A percentile compares a stretch with the other conserved stretches of the same genome.
These are phyloP conservation scores for Benitochromis conjunctus DNA, from an alignment of 2,113 vertebrate genomes.

Conservation along the genomic window DNA sequence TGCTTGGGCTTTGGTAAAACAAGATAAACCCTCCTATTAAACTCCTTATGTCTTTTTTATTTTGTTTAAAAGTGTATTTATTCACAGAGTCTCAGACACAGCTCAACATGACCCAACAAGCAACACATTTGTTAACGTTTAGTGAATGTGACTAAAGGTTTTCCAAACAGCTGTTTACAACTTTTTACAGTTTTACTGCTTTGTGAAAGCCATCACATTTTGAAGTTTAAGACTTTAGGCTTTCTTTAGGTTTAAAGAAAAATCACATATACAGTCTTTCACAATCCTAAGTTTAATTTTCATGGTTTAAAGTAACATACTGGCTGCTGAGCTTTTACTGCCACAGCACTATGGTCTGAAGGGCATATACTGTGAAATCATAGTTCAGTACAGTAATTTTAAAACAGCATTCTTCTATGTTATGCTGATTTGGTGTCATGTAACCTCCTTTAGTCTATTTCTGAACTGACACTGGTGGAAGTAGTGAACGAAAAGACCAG, in stretches of 20 bases:
- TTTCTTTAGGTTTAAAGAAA: neutral
- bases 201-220: neutral
- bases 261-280: neutral
- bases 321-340: neutral
- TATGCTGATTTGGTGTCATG: constrained; percentile 42
- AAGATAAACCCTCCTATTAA: neutral
- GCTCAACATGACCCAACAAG: neutral
- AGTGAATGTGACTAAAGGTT: neutral
- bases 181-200: neutral
- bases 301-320: neutral
- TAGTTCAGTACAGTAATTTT: neutral
- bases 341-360: neutral
- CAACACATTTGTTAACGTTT: neutral
- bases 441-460: constrained; percentile 30
- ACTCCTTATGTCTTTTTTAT: neutral
- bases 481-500: constrained; percentile 67
- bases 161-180: neutral
- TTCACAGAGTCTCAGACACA: neutral
- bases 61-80: neutral
- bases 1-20: neutral
- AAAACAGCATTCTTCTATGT: neutral
- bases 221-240: neutral
- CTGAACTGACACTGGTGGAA: constrained; percentile 30
- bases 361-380: neutral
- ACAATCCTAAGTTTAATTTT: neutral